Percentiles rank a stretch among this genome's conserved stretches.
These are phyloP conservation scores for Hepsetus odoe DNA, from an alignment of 2,113 vertebrate species.

Conservation along the genomic window DNA sequence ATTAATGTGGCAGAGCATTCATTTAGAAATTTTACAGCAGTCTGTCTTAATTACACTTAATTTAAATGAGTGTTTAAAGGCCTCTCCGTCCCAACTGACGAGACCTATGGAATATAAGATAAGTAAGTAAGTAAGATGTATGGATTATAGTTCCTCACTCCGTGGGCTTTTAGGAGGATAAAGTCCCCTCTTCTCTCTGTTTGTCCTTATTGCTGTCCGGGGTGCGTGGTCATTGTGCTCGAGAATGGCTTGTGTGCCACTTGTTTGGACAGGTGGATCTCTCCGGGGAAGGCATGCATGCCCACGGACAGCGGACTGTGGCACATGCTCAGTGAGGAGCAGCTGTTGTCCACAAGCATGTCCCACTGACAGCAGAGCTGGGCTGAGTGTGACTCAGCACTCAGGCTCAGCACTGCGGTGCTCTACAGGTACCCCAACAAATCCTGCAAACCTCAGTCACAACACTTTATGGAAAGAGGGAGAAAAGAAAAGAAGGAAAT, in stretches of 20 bases:
- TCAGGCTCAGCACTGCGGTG: not conserved
- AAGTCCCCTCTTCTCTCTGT: not conserved
- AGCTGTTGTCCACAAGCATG: not conserved
- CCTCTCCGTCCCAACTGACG: no score
- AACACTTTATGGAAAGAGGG: not conserved
- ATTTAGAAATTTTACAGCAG: not conserved
- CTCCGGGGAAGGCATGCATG: not conserved
- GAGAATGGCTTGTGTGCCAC: not conserved
- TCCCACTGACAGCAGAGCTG: not conserved
- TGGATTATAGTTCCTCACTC: no score
- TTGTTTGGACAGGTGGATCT: slow-evolving; percentile 16
- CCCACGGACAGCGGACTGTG: not conserved
- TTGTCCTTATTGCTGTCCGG: slow-evolving; percentile 1
- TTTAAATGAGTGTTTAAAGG: no score
- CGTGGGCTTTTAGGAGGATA: no score
- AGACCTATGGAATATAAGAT: not conserved
- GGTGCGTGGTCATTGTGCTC: slow-evolving; percentile 36
- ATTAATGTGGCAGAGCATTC: not conserved
- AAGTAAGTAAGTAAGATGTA: not conserved
- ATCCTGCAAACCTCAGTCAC: not conserved
- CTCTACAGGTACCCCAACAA: not conserved
- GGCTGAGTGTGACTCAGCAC: slow-evolving; percentile 5
- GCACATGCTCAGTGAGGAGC: not conserved
- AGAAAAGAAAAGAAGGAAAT: no score
- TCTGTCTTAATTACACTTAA: no score